Conservation (phyloP, 2,113 vertebrate genomes). For the Aspiorhynchus laticeps region DNA sequence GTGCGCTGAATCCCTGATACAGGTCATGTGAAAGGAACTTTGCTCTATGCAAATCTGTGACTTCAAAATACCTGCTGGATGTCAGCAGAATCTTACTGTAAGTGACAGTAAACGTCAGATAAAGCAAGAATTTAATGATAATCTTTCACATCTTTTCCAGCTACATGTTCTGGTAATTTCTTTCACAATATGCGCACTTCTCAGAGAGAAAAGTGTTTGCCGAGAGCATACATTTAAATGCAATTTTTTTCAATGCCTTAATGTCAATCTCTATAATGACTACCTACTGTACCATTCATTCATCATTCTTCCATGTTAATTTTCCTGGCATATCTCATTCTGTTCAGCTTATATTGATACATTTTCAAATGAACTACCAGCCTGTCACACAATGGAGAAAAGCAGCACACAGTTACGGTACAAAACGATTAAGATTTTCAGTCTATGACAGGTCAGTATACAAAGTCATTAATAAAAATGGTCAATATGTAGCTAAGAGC, state of each 20-base stretch:
- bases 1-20: background rate
- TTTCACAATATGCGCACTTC: background rate
- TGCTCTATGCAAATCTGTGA: background rate
- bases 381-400: slow-evolving; percentile 9
- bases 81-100: slow-evolving; percentile 8
- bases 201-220: background rate
- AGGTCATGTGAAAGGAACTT: background rate
- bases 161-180: background rate
- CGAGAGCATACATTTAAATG: background rate
- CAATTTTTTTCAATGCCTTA: slow-evolving; percentile 14
- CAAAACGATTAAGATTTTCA: background rate
- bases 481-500: slow-evolving; percentile 19
- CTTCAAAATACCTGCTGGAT: background rate
- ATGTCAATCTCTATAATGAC: slow-evolving; percentile 33
- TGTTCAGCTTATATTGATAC: background rate
- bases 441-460: background rate
- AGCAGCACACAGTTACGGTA: background rate
- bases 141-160: slow-evolving; percentile 1
- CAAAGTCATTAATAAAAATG: background rate
- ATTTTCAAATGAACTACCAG: slow-evolving; percentile 7
- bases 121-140: background rate
- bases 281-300: background rate
- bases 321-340: slow-evolving; percentile 21
- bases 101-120: background rate
- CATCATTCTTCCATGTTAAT: background rate